phyloP scores from a whole-genome alignment of 1,140 invertebrate genomes.

The Caenorhabditis latens region DNA sequence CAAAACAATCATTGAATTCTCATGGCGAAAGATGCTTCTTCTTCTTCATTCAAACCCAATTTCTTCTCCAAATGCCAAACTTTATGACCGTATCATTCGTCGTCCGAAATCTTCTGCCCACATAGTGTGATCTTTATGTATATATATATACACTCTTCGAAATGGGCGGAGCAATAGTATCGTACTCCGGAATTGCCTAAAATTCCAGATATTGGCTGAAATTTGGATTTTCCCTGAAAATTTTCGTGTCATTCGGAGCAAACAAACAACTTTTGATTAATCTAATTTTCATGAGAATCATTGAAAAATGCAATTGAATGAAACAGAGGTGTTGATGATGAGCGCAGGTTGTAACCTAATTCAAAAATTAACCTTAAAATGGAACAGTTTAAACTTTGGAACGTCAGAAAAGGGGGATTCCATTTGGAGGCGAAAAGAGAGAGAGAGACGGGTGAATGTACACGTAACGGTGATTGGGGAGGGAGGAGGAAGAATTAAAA shows the following conservation, averaged over 20 bases:
- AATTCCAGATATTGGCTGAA: conserved; percentile 2
- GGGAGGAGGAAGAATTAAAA: not conserved
- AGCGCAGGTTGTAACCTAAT: not conserved
- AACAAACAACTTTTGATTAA: not conserved
- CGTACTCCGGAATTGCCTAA: not conserved
- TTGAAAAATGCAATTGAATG: not conserved
- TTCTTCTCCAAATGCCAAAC: conserved; percentile 34
- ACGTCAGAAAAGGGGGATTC: no score
- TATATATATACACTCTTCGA: not conserved
- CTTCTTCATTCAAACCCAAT: not conserved
- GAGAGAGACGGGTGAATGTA: no score
- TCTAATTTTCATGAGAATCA: not conserved
- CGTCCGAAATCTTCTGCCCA: conserved; percentile 17
- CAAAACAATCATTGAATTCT: not conserved
- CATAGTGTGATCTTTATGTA: not conserved
- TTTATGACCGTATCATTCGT: conserved; percentile 50
- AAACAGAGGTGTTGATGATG: not conserved
- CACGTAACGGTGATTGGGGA: no score
- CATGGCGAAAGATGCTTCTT: not conserved
- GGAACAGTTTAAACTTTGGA: no score
- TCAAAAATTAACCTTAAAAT: no score
- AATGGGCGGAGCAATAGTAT: not conserved
- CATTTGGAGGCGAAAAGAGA: no score
- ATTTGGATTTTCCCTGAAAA: not conserved
- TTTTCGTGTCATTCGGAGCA: not conserved